These are phyloP conservation scores for Colistium nudipinnis DNA, from an alignment of 2,113 vertebrate genomes.

Conservation along the genomic window DNA sequence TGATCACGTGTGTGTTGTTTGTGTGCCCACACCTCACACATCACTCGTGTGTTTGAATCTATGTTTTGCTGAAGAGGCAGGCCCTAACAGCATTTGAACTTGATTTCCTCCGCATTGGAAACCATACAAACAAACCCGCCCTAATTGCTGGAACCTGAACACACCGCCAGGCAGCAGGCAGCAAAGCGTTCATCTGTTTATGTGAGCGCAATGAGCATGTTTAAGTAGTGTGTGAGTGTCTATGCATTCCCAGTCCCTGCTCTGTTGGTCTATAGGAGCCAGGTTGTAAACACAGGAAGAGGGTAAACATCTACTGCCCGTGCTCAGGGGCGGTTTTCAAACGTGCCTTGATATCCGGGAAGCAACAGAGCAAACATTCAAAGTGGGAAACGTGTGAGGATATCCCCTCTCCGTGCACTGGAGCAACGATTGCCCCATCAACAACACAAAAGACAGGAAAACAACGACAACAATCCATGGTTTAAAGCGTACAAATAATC, in stretches of 20 bases:
- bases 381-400: conserved; percentile 45
- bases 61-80: conserved; percentile 19
- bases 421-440: not conserved
- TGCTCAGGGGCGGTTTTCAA: conserved; percentile 32
- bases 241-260: not conserved
- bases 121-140: conserved; percentile 43
- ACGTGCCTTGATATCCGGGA: conserved; percentile 17
- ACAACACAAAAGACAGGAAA: not conserved
- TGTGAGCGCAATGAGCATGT: conserved; percentile 13
- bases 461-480: not conserved
- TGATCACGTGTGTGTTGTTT: not conserved
- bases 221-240: not conserved
- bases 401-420: conserved; percentile 25
- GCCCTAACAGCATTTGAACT: conserved; percentile 39
- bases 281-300: conserved; percentile 37
- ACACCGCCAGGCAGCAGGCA: not conserved
- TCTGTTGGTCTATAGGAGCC: conserved; percentile 39
- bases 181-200: not conserved
- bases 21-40: conserved; percentile 6
- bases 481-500: not conserved
- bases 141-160: conserved; percentile 19
- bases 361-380: conserved; percentile 36
- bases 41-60: conserved; percentile 18
- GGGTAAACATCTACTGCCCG: conserved; percentile 34
- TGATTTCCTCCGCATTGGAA: conserved; percentile 38